These are phyloP conservation scores for Oreochromis grahami DNA, from an alignment of 2,797 vertebrate species.

Conservation along the genomic window DNA sequence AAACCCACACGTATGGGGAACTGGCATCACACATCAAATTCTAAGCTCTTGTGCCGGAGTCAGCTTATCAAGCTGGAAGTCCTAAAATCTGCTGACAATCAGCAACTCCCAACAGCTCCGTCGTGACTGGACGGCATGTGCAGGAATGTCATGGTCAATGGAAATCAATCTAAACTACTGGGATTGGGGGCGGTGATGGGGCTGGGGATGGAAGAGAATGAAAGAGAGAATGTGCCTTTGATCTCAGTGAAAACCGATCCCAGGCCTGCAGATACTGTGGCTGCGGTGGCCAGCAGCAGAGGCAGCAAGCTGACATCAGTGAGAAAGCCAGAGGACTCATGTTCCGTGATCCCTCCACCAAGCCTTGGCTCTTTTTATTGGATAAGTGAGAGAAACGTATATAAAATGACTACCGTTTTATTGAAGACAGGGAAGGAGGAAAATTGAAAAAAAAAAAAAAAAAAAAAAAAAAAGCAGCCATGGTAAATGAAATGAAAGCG, in stretches of 20 bases:
- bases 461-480: constrained; percentile 9
- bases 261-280: constrained; percentile 80
- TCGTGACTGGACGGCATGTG: constrained; percentile 72
- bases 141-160: constrained; percentile 80
- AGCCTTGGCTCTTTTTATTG: constrained; percentile 59
- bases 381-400: constrained; percentile 65
- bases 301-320: constrained; percentile 69
- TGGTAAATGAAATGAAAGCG: constrained; percentile 57
- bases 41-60: constrained; percentile 21
- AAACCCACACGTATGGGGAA: constrained; percentile 4
- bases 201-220: constrained; percentile 69
- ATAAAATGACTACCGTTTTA: constrained; percentile 69
- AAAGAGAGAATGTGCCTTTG: constrained; percentile 77
- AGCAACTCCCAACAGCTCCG: constrained; percentile 60
- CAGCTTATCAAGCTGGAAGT: constrained; percentile 33
- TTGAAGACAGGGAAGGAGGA: constrained; percentile 52
- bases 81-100: constrained; percentile 74
- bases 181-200: constrained; percentile 48
- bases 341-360: constrained; percentile 55
- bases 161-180: constrained; percentile 81
- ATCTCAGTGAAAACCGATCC: constrained; percentile 80
- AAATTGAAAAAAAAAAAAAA: background rate
- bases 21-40: constrained; percentile 19
- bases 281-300: constrained; percentile 66
- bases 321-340: constrained; percentile 58